These are phyloP conservation scores for Leptopilina syphax DNA, from an alignment of 2,888 invertebrate species.

Conservation along the genomic window DNA sequence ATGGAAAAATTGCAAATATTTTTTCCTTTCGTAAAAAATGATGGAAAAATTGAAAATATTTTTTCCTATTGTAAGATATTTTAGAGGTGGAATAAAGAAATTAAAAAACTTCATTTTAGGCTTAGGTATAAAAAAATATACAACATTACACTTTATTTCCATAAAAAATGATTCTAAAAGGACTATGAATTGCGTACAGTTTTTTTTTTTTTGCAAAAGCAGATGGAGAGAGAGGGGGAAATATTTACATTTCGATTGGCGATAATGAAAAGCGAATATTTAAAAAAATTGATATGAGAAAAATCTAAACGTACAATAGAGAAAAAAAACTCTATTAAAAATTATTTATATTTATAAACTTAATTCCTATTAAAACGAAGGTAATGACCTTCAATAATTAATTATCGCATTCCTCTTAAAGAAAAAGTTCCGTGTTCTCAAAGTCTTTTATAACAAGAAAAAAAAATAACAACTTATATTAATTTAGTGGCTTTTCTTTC, in stretches of 20 bases:
- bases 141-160: slow-evolving; percentile 73
- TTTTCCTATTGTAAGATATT: background rate
- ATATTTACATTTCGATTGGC: slow-evolving; percentile 73
- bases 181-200: slow-evolving; percentile 57
- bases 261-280: slow-evolving; percentile 53
- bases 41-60: background rate
- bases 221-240: slow-evolving; percentile 53
- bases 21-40: too few relatives aligned
- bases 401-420: slow-evolving; percentile 24
- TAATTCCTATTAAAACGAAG: slow-evolving; percentile 50
- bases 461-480: slow-evolving; percentile 26
- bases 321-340: slow-evolving; percentile 45
- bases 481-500: background rate
- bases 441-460: background rate
- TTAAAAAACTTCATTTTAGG: slow-evolving; percentile 39
- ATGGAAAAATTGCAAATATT: too few relatives aligned
- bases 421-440: background rate
- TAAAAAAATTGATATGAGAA: slow-evolving; percentile 47
- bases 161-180: slow-evolving; percentile 56
- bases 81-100: slow-evolving; percentile 10
- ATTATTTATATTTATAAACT: slow-evolving; percentile 46
- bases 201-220: slow-evolving; percentile 49
- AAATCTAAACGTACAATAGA: slow-evolving; percentile 48
- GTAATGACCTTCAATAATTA: background rate
- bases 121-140: slow-evolving; percentile 72